These are phyloP conservation scores for Raja brachyura DNA, from an alignment of 2,113 vertebrate species.

Conservation along the genomic window DNA sequence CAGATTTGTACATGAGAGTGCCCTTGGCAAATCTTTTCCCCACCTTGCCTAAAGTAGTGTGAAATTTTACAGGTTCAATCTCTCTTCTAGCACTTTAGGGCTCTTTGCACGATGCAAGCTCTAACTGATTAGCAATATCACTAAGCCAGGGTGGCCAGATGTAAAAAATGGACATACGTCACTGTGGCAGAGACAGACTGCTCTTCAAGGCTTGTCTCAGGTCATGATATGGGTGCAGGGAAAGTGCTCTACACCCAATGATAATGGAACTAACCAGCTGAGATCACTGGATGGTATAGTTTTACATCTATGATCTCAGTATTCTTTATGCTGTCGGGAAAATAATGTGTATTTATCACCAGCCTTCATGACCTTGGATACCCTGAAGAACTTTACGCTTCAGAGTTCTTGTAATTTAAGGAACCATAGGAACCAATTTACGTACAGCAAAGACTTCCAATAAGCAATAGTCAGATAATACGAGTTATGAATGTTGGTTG, in stretches of 20 bases:
- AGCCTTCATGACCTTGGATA: not conserved
- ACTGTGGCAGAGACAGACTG: not conserved
- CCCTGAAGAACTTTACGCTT: not conserved
- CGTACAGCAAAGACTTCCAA: not conserved
- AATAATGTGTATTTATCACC: not conserved
- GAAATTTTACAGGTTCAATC: not conserved
- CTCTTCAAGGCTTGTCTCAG: not conserved
- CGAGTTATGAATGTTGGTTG: not conserved
- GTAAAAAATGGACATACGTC: not conserved
- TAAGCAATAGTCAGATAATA: not conserved
- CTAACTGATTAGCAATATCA: too few species aligned
- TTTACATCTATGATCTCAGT: not conserved
- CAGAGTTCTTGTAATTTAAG: not conserved
- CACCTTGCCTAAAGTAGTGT: not conserved
- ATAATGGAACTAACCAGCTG: not conserved
- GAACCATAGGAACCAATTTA: not conserved
- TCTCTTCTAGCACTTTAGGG: too few species aligned
- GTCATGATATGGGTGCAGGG: not conserved
- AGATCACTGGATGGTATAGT: not conserved
- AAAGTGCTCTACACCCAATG: not conserved
- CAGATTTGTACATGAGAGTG: not conserved
- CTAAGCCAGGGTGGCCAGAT: not conserved
- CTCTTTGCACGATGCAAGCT: not conserved
- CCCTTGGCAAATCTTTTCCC: not conserved
- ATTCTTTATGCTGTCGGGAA: not conserved